Base-by-base conservation (phyloP, 2,797 vertebrate species). In the Pangasius larnaudii region DNA sequence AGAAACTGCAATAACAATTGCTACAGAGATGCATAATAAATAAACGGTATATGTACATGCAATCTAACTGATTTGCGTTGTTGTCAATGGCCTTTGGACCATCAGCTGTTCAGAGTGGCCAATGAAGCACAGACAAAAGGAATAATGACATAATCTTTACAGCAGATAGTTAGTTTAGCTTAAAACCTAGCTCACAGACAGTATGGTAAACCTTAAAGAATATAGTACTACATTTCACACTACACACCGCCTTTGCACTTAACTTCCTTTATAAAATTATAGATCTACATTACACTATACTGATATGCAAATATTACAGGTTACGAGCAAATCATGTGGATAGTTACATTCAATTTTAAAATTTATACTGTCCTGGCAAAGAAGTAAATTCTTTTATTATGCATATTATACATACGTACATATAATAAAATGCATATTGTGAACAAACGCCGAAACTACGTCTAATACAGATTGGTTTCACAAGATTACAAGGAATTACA, bases 31-130 rank as follows among this genome's bases (percentile, higher is more conserved):
- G 30, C 13, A 24, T 65, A 69, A 86, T 88, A 88, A 89, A 88
- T 58, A 74, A 71, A 59, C n/a, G 77, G 71, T 86, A 33, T 61
- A 81, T 86, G 71, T 87, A 11, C 78, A 42, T 67, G 63, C 61
- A 84, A 78, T 86, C 79, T 65, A 75, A 84, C 83, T 74, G 63
- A 94, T 94, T 91, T 93, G 85, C 63, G 53, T 89, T 93, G 93
- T 90, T 92, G 93, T 91, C 94, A 89, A n/a, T 89, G 93, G 59
- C 92, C 94, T 94, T 95, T 96, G 93, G 94, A 94, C 93, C 90
- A 80, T 92, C 87, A 88, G 91, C 87, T 90, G 89, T 85, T 91
- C 42, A 77, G 30, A 46, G 42, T 2, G 36, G 71, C 78, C 75
- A 88, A 36, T 77, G 22, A 19, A 33, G 7, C 36, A 84, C 51